phyloP scores from a whole-genome alignment of 2,113 vertebrate genomes.

The Tyto alba region DNA sequence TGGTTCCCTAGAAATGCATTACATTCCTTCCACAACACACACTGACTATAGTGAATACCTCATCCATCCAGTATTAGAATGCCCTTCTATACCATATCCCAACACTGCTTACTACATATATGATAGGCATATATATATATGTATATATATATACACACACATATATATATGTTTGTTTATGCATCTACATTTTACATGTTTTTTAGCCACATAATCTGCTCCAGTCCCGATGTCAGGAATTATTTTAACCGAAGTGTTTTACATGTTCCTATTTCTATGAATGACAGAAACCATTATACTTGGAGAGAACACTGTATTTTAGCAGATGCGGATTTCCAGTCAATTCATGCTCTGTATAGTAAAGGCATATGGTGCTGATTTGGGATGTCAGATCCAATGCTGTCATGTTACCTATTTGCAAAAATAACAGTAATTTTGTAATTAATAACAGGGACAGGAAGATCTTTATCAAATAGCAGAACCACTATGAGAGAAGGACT shows the following conservation, averaged over 20 bases:
- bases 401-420: neutral
- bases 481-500: neutral
- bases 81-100: neutral
- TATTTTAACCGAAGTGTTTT: neutral
- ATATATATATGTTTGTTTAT: neutral
- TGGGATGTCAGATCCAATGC: neutral
- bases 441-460: neutral
- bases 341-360: neutral
- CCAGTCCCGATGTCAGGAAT: neutral
- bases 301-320: neutral
- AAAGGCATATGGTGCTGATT: neutral
- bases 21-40: neutral
- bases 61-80: neutral
- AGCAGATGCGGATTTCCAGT: neutral
- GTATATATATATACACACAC: too few relatives aligned
- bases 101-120: neutral
- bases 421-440: neutral
- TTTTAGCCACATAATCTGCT: neutral
- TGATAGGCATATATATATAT: neutral
- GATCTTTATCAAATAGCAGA: neutral
- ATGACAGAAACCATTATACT: neutral
- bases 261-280: neutral
- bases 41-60: neutral
- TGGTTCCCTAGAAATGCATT: neutral
- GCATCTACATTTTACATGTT: neutral